phyloP scores from a whole-genome alignment of 2,113 vertebrate genomes.

The Struthidea cinerea region DNA sequence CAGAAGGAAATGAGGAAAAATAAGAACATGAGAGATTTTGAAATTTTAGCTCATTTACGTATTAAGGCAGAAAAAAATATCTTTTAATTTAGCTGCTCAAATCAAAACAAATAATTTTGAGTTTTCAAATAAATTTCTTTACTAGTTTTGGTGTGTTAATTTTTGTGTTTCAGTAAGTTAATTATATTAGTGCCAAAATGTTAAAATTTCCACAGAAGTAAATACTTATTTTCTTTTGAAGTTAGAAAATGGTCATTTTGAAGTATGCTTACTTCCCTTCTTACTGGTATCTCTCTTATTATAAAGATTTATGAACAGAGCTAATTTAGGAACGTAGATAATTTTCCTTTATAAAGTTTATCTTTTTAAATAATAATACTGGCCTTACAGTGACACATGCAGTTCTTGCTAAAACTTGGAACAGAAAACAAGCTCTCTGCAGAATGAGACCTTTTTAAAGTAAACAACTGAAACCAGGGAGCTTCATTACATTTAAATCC shows the following conservation, averaged over 20 bases:
- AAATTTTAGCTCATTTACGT: background rate
- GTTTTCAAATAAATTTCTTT: background rate
- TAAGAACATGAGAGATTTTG: accelerated
- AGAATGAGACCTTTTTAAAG: constrained; percentile 24
- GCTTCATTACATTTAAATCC: constrained; percentile 43
- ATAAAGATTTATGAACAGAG: background rate
- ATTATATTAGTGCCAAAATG: background rate
- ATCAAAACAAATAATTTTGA: background rate
- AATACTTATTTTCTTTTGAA: background rate
- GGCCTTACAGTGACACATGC: background rate
- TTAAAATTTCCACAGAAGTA: background rate
- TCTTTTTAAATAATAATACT: background rate
- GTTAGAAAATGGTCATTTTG: background rate
- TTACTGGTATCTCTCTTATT: background rate
- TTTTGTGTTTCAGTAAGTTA: background rate
- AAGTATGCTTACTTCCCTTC: background rate
- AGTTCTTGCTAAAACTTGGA: background rate
- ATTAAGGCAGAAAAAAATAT: background rate
- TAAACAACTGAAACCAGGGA: constrained; percentile 36
- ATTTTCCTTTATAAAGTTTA: background rate
- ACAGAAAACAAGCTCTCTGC: background rate
- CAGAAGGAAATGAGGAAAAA: background rate
- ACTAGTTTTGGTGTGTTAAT: background rate
- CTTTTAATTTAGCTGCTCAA: background rate
- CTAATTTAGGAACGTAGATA: background rate